A percentile compares a stretch with the other conserved stretches of the same genome.
Evolutionary conservation across 1,140 invertebrate species (phyloP).

Genomic region (Orchesella cincta): DNA sequence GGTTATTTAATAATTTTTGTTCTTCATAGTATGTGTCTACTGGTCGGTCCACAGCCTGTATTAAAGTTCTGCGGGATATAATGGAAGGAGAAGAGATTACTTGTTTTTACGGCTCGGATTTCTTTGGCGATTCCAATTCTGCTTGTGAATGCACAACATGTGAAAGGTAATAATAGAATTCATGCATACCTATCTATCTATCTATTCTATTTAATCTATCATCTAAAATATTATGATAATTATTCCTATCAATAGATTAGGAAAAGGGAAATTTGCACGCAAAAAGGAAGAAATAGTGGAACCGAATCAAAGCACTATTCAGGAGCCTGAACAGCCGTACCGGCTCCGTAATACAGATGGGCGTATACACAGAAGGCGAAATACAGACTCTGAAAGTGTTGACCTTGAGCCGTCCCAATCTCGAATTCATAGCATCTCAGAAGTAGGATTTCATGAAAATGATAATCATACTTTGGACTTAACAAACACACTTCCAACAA

Average conservation of each 20-base stretch:
- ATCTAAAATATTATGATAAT: background rate
- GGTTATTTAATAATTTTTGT: background rate
- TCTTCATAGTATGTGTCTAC: conserved; percentile 80
- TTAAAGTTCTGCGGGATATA: conserved; percentile 93
- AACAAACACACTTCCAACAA: too few species aligned
- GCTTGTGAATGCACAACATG: conserved; percentile 98
- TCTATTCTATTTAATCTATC: too few species aligned
- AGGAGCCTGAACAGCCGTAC: conserved; percentile 6
- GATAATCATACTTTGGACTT: too few species aligned
- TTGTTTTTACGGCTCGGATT: conserved; percentile 98
- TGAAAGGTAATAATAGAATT: conserved; percentile 65
- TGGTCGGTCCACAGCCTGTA: conserved; percentile 92
- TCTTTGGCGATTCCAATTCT: conserved; percentile 95
- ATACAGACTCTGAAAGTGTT: background rate
- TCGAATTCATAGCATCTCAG: background rate
- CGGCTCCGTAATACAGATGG: conserved; percentile 4
- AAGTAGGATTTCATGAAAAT: too few species aligned
- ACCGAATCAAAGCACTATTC: too few species aligned
- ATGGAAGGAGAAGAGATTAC: conserved; percentile 96
- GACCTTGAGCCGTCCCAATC: background rate
- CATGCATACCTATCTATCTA: too few species aligned
- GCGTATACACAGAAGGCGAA: background rate
- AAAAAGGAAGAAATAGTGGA: background rate
- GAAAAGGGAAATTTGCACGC: conserved; percentile 3
- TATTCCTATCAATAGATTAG: background rate